Evolutionary conservation across 2,888 invertebrate species (phyloP).

Genomic region (Pterostichus niger): DNA sequence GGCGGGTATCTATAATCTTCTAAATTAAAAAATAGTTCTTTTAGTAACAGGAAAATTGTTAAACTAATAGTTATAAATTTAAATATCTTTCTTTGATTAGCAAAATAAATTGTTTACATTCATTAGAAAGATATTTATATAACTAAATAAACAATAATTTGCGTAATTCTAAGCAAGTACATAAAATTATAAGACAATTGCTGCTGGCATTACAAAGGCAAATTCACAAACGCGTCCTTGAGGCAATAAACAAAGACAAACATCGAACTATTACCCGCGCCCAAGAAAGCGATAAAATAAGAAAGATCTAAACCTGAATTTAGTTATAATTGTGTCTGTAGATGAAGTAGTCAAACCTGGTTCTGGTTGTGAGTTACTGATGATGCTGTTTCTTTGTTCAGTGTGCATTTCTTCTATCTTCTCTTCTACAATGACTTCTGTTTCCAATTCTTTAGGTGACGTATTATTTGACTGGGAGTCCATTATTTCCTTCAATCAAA

Average conservation of each 20-base stretch:
- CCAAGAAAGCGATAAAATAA: slow-evolving; percentile 30
- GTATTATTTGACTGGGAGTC: slow-evolving; percentile 4
- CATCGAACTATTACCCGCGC: slow-evolving; percentile 8
- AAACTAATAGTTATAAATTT: background rate
- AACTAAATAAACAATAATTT: slow-evolving; percentile 20
- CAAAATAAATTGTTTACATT: background rate
- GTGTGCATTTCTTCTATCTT: background rate
- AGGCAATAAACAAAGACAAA: slow-evolving; percentile 38
- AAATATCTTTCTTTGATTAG: background rate
- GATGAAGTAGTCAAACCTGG: slow-evolving; percentile 44
- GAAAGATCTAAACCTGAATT: slow-evolving; percentile 52
- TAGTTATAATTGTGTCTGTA: slow-evolving; percentile 12
- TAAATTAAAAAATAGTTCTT: background rate
- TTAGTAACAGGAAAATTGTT: background rate
- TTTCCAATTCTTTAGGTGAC: slow-evolving; percentile 33
- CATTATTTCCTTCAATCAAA: slow-evolving; percentile 50
- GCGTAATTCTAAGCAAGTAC: slow-evolving; percentile 36
- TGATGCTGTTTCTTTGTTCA: slow-evolving; percentile 15
- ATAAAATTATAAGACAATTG: slow-evolving; percentile 47
- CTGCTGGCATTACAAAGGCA: slow-evolving; percentile 25
- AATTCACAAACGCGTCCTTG: slow-evolving; percentile 53
- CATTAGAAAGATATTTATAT: slow-evolving; percentile 4
- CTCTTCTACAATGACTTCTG: slow-evolving; percentile 6
- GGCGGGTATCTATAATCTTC: slow-evolving; percentile 30
- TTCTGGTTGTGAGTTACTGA: background rate